Evolutionary conservation across 2,797 vertebrate species (phyloP), one percentile per base, ranked within the genome.

Genomic region (Halcyon smyrnensis): DNA sequence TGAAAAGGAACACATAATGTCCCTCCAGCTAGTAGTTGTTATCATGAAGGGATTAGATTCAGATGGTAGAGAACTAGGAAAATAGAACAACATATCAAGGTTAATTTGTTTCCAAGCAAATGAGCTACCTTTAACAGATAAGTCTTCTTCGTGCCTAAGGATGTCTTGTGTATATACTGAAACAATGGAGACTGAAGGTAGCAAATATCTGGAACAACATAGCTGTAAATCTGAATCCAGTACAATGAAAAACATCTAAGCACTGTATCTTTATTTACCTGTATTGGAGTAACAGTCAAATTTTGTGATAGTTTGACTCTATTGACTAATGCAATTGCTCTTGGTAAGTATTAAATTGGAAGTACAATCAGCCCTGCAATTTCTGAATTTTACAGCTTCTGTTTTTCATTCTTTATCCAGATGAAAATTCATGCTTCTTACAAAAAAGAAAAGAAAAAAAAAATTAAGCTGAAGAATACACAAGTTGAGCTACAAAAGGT

Each of bases 311-410:
- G 20, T n/a, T 73, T 82, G n/a, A 71, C 28, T 56, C 16, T 56
- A 54, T 15, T 84, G 62, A 50, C 23, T 76, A 39, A 54, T 68
- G 32, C 23, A 67, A 39, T 69, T 82, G 45, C 25, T 64, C 57
- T 78, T 71, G 28, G 41, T 60, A 54, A 11, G 28, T 65, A 56
- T 8, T 64, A 56, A 71, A 82, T 24, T 1, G 2, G 37, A 85
- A 86, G 15, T 28, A 77, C 45, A n/a, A 56, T 81, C 24, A 84
- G 19, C 21, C 32, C 60, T 60, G 75, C 8, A 45, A 21, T 28
- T 71, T 90, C 62, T 87, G 24, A 94, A 69, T 87, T 83, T 83
- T 85, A 65, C 20, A 84, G 34, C 15, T 63, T 79, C 53, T 77
- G 3, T 43, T 84, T 81, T 94, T 86, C 28, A 10, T 65, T 82